These are phyloP conservation scores for Cryptomyrus ogoouensis DNA, from an alignment of 2,113 vertebrate species.

Conservation along the genomic window DNA sequence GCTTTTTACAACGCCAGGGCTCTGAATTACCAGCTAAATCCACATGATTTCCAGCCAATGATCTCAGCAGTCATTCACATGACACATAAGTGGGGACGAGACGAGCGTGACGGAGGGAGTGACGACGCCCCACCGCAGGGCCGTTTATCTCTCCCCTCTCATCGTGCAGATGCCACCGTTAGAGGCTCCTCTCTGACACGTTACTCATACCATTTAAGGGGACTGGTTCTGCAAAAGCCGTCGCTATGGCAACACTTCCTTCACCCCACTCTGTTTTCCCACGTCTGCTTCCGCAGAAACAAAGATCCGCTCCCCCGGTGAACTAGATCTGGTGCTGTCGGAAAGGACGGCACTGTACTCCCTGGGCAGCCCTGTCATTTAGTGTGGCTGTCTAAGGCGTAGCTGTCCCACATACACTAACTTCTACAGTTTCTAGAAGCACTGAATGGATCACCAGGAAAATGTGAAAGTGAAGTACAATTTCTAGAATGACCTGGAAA, in stretches of 20 bases:
- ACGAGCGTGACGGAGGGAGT: constrained; percentile 29
- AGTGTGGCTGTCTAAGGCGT: not conserved
- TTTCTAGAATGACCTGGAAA: not conserved
- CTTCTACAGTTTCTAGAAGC: not conserved
- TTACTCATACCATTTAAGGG: constrained; percentile 39
- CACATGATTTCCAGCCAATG: constrained; percentile 28
- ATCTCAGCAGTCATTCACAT: constrained; percentile 28
- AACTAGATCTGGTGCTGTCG: not conserved
- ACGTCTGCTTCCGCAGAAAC: constrained; percentile 21
- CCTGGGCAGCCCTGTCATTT: not conserved
- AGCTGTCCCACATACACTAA: not conserved
- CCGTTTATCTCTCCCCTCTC: constrained; percentile 36
- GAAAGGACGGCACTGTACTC: not conserved
- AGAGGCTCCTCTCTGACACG: constrained; percentile 43
- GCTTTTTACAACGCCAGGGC: constrained; percentile 24
- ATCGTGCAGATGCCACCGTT: constrained; percentile 29
- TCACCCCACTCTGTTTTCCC: constrained; percentile 22
- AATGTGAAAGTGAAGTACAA: not conserved
- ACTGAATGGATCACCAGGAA: not conserved
- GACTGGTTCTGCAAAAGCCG: constrained; percentile 38
- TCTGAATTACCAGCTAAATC: constrained; percentile 33
- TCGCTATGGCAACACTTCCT: constrained; percentile 57
- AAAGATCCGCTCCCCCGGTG: not conserved
- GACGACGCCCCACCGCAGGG: constrained; percentile 39
- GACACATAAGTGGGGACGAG: constrained; percentile 34